Evolutionary conservation across 1,140 invertebrate genomes (phyloP), one percentile per base, ranked within the genome.

Genomic region (Eriosoma lanigerum): DNA sequence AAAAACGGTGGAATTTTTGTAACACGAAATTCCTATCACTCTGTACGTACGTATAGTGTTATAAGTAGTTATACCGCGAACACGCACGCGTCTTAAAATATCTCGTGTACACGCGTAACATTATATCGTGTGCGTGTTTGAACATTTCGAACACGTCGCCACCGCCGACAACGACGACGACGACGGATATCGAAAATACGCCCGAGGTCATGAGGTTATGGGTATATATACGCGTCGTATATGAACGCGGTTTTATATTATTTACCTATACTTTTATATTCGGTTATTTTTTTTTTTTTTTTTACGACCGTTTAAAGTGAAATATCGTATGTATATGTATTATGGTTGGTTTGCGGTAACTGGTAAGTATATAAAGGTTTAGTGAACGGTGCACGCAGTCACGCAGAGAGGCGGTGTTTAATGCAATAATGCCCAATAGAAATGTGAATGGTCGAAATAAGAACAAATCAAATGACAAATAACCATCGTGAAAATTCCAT

Each of bases 161-260:
- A n/a, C n/a, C n/a, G n/a, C n/a, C n/a, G n/a, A n/a, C n/a, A n/a
- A n/a, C 29, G 60, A 32, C 29, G 10, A 3, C 29, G 60, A 3
- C 9, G 62, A 24, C 10, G 62, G n/a, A 66, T 66, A 66, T 66
- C 62, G 32, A 44, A 66, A 64, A 66, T 38, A 66, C 62, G 19
- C 32, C 12, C 2, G 62, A 66, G 62, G 62, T 66, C 62, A 38
- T 9, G 19, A 66, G 62, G 62, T 44, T 15, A 32, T 66, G 21
- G 24, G 26, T 29, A 29, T 15, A 15, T 58, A 56, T 13, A 60
- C 24, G 24, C 24, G 26, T 17, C 15, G 29, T 6, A 29, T 60
- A 60, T 8, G 58, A 29, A 26, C 15, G 15, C 2, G 26, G 58
- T 62, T 29, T 62, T 62, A 62, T 24, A 24, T 26, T 60, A 17